Evolutionary conservation across 2,888 invertebrate species (phyloP), one percentile per base, ranked within the genome.

Genomic region (Sinhomidia bicolor): DNA sequence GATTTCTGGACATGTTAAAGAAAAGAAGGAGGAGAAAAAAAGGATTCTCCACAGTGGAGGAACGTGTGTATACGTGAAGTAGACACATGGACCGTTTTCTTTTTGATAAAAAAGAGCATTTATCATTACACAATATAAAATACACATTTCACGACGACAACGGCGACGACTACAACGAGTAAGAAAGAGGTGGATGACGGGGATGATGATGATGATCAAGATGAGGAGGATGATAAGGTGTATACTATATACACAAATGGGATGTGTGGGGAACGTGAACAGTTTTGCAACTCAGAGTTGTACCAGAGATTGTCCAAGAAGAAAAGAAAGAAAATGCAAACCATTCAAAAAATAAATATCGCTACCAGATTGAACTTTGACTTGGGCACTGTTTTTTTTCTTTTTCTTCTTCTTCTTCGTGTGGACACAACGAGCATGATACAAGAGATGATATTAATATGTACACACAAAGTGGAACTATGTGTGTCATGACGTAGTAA

Each of bases 291-390:
- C n/a, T n/a, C n/a, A n/a, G n/a, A n/a, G n/a, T n/a, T n/a, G n/a
- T n/a, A n/a, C n/a, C n/a, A n/a, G n/a, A n/a, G n/a, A n/a, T n/a
- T n/a, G n/a, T n/a, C n/a, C n/a, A n/a, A n/a, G n/a, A n/a, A n/a
- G n/a, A n/a, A n/a, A 29, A 29, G 26, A 10, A 60, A 26, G 29
- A 29, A 26, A 60, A 26, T 60, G 26, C 12, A 23, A 60, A 26
- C 57, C 9, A 10, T 57, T 23, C 26, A 57, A 7, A 4, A 65
- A 41, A 17, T 41, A 44, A 20, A 71, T 71, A 44, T 71, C 9
- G 20, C 20, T 1, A 71, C 20, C 36, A 71, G 68, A 44, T 71
- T 71, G 68, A 71, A 71, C 68, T 44, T 71, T 71, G 68, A 71
- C 68, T 71, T 71, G 36, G 6, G 14, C n/a, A 23, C 1, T 20